A percentile compares a stretch with the other conserved stretches of the same genome.
These are phyloP conservation scores for Lasioglossum figueresi DNA, from an alignment of 2,888 invertebrate species.

Conservation along the genomic window DNA sequence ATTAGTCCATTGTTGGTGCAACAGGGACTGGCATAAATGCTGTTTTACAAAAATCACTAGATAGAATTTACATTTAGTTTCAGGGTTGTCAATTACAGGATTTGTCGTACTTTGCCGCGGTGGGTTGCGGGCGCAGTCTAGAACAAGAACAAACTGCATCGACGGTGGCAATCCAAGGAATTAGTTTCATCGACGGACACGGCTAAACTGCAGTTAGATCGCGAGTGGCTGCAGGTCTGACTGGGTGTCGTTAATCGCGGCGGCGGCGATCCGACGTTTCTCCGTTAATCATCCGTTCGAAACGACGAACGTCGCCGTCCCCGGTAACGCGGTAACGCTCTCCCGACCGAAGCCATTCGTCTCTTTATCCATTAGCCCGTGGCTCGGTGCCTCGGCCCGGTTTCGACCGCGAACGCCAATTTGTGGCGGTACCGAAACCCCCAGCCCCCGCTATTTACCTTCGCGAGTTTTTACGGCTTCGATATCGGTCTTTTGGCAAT, in stretches of 20 bases:
- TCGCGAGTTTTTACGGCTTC: constrained; percentile 15
- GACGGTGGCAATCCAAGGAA: constrained; percentile 33
- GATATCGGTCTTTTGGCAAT: background rate
- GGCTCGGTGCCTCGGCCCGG: constrained; percentile 28
- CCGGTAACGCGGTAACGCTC: constrained; percentile 51
- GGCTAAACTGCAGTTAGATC: constrained; percentile 49
- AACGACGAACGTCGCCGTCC: constrained; percentile 53
- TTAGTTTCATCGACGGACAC: constrained; percentile 35
- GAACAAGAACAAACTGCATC: constrained; percentile 27
- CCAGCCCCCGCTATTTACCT: constrained; percentile 17
- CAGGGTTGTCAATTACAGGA: too few species aligned
- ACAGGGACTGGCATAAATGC: too few species aligned
- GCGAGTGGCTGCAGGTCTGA: constrained; percentile 46
- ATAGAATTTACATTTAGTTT: too few species aligned
- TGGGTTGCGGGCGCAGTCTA: background rate
- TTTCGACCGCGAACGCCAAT: constrained; percentile 40
- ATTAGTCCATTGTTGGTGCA: background rate
- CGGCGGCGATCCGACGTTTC: constrained; percentile 60
- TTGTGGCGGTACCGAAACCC: constrained; percentile 29
- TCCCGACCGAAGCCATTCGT: constrained; percentile 60
- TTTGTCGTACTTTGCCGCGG: background rate
- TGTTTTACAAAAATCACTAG: too few species aligned
- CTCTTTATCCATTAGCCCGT: constrained; percentile 69
- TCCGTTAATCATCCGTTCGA: constrained; percentile 70
- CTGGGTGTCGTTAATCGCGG: constrained; percentile 62